Percentiles rank a stretch among this genome's conserved stretches.
Evolutionary conservation across 2,797 vertebrate species (phyloP).

Genomic region (Synanceia verrucosa): DNA sequence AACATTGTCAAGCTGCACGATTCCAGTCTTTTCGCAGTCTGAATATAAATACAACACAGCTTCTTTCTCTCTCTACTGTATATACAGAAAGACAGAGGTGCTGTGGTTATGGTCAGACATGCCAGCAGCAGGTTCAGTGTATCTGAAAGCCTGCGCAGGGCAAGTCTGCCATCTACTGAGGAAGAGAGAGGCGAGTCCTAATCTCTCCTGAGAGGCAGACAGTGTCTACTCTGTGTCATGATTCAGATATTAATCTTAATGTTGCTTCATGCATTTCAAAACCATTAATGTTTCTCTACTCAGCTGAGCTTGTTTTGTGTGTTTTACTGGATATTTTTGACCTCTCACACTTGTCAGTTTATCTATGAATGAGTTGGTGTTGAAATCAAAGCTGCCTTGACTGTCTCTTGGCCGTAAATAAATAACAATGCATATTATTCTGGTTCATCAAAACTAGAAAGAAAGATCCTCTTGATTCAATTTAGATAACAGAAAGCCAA

Average conservation of each 20-base stretch:
- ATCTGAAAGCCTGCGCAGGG: slow-evolving; percentile 22
- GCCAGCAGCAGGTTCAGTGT: slow-evolving; percentile 25
- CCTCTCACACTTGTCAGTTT: neutral
- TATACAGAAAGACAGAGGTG: slow-evolving; percentile 5
- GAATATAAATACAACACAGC: slow-evolving; percentile 18
- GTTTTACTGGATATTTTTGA: neutral
- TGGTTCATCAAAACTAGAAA: neutral
- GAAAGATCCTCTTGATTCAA: neutral
- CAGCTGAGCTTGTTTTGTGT: no score
- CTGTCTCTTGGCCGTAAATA: neutral
- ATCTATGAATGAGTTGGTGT: neutral
- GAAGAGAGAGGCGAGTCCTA: neutral
- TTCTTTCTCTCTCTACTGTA: slow-evolving; percentile 1
- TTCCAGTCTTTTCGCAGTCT: slow-evolving; percentile 4
- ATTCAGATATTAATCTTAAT: neutral
- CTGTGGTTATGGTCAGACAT: slow-evolving; percentile 21
- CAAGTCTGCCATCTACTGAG: slow-evolving; percentile 76
- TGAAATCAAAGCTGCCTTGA: neutral
- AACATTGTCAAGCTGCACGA: slow-evolving; percentile 17
- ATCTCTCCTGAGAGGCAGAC: neutral
- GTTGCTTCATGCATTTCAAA: neutral
- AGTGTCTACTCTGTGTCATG: neutral
- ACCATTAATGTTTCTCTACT: neutral
- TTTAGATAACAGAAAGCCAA: neutral
- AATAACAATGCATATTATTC: neutral